Evolutionary conservation across 92 coral and sea anemone species (phyloP).

Genomic region (Muricea muricata): DNA sequence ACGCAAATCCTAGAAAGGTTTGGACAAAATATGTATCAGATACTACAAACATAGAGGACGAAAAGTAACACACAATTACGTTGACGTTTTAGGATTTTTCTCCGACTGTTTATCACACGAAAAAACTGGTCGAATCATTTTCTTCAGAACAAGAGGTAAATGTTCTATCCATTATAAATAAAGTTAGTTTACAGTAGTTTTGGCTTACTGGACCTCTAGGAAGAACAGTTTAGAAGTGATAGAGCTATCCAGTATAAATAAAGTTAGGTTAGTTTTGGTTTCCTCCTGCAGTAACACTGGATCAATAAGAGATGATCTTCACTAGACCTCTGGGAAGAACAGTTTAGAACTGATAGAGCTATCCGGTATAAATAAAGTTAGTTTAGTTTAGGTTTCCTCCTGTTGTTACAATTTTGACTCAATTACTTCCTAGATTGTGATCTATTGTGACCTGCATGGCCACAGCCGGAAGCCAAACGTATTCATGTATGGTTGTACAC

Average conservation of each 20-base stretch:
- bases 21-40: conserved; percentile 10
- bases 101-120: conserved; percentile 94
- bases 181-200: too few species aligned
- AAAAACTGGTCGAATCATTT: conserved; percentile 86
- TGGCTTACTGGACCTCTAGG: too few species aligned
- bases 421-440: conserved; percentile 95
- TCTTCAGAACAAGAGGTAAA: conserved; percentile 86
- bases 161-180: too few species aligned
- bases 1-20: conserved; percentile 90
- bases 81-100: conserved; percentile 76
- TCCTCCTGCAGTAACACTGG: neutral
- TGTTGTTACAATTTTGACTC: too few species aligned
- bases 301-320: neutral
- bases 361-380: too few species aligned
- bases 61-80: too few species aligned
- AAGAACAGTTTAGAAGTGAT: too few species aligned
- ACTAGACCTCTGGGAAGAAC: neutral
- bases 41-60: neutral
- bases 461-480: conserved; percentile 99
- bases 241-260: too few species aligned
- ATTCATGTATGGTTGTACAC: conserved; percentile 99
- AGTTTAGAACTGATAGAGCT: neutral
- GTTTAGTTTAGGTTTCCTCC: too few species aligned
- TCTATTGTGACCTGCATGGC: conserved; percentile 98
- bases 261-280: too few species aligned